Evolutionary conservation across 2,797 vertebrate species (phyloP), one percentile per base, ranked within the genome.

Genomic region (Notolabrus celidotus): DNA sequence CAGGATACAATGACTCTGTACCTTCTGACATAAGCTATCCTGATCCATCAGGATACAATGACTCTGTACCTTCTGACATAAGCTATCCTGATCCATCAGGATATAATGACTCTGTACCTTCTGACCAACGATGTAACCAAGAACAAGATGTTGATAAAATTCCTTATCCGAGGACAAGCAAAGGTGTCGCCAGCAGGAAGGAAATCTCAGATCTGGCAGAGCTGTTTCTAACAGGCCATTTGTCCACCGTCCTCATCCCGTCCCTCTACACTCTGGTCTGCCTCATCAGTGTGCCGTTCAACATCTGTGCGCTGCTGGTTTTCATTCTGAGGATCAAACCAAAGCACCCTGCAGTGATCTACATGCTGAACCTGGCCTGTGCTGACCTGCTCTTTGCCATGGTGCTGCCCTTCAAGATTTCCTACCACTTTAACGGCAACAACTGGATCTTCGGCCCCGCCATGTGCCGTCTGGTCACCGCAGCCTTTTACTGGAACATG

Each of bases 401-500:
- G 0, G 45, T 96, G 42, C 95, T 98, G 10, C 97, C 97, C 0
- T 96, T 98, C 46, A 97, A 95, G 92, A 95, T 97, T 67, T 62
- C 52, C 54, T 98, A 98, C 71, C 95, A 97, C 86, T 96, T 96
- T 8, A 76, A 72, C 0, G 94, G 96, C 49, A 97, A 95, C 1
- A 0, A 98, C 68, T 99, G 97, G 97, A 15, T 34, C 0, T 97
- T 97, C 25, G 96, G 96, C 5, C 38, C 91, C 0, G 3, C 65
- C 0, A 86, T 95, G 93, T 99, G 97, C 84, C 91, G 94, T 1
- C 82, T 95, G 2, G 71, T 96, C 77, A 98, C 94, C 0, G 94
- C 94, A 0, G 93, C 94, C 0, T 98, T 97, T 62, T 97, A 96
- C 88, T 95, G 95, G 82, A 97, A 98, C 90, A 98, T 98, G 97